Evolutionary conservation across 1,140 invertebrate genomes (phyloP).

Genomic region (Drosophila guanche): DNA sequence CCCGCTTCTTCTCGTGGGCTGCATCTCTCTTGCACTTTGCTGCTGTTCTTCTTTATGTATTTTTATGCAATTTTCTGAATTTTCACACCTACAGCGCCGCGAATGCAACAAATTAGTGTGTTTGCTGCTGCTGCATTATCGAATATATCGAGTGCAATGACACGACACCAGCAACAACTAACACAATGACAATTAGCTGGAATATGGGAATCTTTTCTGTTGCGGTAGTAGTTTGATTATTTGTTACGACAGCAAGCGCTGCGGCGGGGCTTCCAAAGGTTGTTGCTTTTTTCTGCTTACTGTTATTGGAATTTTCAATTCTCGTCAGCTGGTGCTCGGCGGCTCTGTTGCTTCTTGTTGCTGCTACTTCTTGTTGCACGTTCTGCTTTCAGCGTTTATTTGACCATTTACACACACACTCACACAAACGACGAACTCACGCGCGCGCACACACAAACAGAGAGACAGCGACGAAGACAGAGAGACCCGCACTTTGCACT

Average conservation of each 20-base stretch:
- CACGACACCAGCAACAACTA: constrained; percentile 43
- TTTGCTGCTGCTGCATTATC: constrained; percentile 5
- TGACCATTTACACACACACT: constrained; percentile 22
- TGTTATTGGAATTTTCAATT: constrained; percentile 15
- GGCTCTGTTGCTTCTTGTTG: constrained; percentile 37
- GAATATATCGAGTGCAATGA: constrained; percentile 62
- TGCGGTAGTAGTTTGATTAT: constrained; percentile 22
- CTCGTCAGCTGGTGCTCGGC: constrained; percentile 18
- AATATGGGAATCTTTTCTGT: constrained; percentile 48
- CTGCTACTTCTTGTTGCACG: constrained; percentile 61
- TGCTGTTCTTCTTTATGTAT: constrained; percentile 50
- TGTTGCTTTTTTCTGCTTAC: constrained; percentile 37
- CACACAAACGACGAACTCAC: constrained; percentile 14
- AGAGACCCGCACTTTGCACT: constrained; percentile 43
- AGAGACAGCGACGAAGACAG: constrained; percentile 7
- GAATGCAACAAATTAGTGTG: constrained; percentile 7
- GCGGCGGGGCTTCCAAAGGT: constrained; percentile 45
- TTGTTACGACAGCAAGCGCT: constrained; percentile 49
- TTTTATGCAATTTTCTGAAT: constrained; percentile 54
- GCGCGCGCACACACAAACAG: constrained; percentile 6
- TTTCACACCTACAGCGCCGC: constrained; percentile 22
- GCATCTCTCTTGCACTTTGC: constrained; percentile 8
- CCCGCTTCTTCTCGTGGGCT: background rate
- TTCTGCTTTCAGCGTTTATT: constrained; percentile 25
- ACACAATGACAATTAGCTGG: constrained; percentile 69